Evolutionary conservation across 1,140 invertebrate species (phyloP).

Genomic region (Drosophila grimshawi): DNA sequence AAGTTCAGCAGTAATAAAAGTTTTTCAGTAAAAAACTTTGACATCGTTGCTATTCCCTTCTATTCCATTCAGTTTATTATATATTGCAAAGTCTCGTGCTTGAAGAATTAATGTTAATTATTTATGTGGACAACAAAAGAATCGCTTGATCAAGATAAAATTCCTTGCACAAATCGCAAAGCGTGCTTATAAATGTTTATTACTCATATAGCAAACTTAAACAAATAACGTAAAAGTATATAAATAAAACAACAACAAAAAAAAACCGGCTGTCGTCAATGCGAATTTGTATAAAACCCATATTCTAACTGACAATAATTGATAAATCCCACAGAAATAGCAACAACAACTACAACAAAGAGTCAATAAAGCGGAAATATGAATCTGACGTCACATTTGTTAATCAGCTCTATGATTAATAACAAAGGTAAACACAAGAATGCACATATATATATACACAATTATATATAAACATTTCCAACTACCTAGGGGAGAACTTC

Average conservation of each 20-base stretch:
- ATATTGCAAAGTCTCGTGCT: constrained; percentile 8
- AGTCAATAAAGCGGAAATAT: constrained; percentile 29
- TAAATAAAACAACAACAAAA: constrained; percentile 4
- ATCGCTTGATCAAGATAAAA: constrained; percentile 21
- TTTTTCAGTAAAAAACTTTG: constrained; percentile 7
- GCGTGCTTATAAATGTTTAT: constrained; percentile 52
- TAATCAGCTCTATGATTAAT: constrained; percentile 48
- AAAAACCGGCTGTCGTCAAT: constrained; percentile 49
- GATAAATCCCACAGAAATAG: constrained; percentile 42
- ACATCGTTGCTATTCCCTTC: not conserved
- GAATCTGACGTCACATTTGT: constrained; percentile 61
- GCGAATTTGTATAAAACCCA: constrained; percentile 3
- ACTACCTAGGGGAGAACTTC: constrained; percentile 8
- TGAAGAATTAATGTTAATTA: constrained; percentile 18
- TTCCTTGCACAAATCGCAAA: constrained; percentile 17
- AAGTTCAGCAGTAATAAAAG: constrained; percentile 2
- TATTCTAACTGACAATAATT: constrained; percentile 52
- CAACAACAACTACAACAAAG: constrained; percentile 21
- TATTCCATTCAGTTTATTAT: constrained; percentile 1
- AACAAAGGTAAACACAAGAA: constrained; percentile 7
- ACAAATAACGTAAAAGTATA: constrained; percentile 32
- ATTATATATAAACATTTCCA: constrained; percentile 13
- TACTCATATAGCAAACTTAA: constrained; percentile 55
- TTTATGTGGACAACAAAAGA: constrained; percentile 27
- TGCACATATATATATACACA: not conserved